Conservation (phyloP, 2,888 invertebrate species). For the Allygus modestus region DNA sequence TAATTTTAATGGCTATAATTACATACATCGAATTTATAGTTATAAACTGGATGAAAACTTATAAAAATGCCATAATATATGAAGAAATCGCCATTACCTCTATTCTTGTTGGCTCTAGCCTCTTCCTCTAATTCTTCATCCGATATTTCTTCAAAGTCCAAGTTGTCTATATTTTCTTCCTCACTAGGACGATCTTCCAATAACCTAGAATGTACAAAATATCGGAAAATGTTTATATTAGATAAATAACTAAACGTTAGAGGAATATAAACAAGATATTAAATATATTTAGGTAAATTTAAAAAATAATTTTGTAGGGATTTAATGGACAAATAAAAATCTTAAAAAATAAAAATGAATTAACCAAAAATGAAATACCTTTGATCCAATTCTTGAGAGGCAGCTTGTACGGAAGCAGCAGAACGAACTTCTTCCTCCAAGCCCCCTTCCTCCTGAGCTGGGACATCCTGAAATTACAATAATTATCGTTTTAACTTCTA, state of each 20-base stretch:
- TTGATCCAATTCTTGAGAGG: constrained; percentile 45
- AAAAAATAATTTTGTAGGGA: too few relatives aligned
- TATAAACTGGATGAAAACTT: too few relatives aligned
- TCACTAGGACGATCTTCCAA: constrained; percentile 77
- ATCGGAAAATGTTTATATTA: constrained; percentile 72
- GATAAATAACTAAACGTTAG: constrained; percentile 73
- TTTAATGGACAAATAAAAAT: too few relatives aligned
- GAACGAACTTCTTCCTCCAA: constrained; percentile 47
- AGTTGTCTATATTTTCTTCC: constrained; percentile 84
- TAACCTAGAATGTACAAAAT: constrained; percentile 53
- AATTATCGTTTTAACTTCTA: too few relatives aligned
- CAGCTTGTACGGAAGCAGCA: neutral
- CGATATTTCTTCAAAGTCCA: constrained; percentile 94
- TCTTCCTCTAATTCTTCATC: constrained; percentile 94
- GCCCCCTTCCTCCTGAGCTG: neutral
- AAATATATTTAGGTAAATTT: too few relatives aligned
- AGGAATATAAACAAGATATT: neutral
- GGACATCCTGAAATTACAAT: constrained; percentile 25
- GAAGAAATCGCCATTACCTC: constrained; percentile 73
- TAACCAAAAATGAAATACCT: constrained; percentile 30
- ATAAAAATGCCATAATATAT: too few relatives aligned
- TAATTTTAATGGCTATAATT: too few relatives aligned
- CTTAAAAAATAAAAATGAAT: too few relatives aligned
- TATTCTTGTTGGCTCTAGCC: constrained; percentile 77
- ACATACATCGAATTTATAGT: too few relatives aligned